Evolutionary conservation across 2,888 invertebrate genomes (phyloP), one percentile per base, ranked within the genome.

Genomic region (Caradrina clavipalpis): DNA sequence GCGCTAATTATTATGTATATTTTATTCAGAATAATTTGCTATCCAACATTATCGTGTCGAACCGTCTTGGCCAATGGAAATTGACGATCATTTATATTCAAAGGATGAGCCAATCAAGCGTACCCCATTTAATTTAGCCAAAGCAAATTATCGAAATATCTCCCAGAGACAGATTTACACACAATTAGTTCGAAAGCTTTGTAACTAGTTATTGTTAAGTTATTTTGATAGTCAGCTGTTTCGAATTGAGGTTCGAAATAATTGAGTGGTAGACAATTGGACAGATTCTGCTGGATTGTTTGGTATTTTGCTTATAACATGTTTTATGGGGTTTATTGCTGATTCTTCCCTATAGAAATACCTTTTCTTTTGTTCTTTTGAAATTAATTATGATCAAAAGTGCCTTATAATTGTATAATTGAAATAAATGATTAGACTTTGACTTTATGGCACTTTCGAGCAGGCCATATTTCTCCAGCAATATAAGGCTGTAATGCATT

Each of bases 141-240:
- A 84, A 87, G 87, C 87, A 87, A 92, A 91, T 91, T 89, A 91
- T 88, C 86, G 84, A 86, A 88, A 89, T 88, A 87, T 87, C 88
- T 82, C 85, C 84, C 82, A 66, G 72, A 83, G 81, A 81, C 84
- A 84, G 87, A 87, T 89, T 89, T 84, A 83, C 86, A 86, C 81
- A 75, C 88, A 87, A 88, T 90, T 88, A 87, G 76, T 80, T 77
- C 56, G 78, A 76, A 73, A 78, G 75, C 70, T 73, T 72, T 73
- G 69, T 64, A 69, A 78, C 69, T 60, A 70, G 61, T 73, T 72
- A 74, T 76, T 76, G 65, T 78, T 50, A 58, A 69, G 47, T 53
- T 74, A 71, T 54, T 67, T 63, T 56, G 51, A 57, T 56, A 21
- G 63, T 64, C 26, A 57, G 58, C 55, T 35, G 55, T 76, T 55